Percentiles rank a stretch among this genome's conserved stretches.
These are phyloP conservation scores for Bilobella aurantiaca DNA, from an alignment of 1,140 invertebrate species.

Conservation along the genomic window DNA sequence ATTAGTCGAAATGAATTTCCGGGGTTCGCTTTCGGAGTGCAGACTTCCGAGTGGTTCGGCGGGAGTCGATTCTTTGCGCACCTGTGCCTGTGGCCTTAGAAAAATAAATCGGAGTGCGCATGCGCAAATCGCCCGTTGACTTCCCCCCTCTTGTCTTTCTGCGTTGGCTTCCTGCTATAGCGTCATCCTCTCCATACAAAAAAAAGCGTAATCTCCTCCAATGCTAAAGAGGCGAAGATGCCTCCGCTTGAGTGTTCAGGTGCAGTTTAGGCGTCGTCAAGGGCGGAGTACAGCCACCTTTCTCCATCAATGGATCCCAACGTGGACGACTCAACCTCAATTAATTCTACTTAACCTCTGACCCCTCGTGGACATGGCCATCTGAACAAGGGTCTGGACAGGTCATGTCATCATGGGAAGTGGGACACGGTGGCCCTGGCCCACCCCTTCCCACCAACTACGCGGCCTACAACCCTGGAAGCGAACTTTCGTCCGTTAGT, in stretches of 20 bases:
- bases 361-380: no score
- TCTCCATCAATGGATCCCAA: conserved; percentile 18
- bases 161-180: not conserved
- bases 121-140: no score
- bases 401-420: conserved; percentile 1
- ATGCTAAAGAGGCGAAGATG: not conserved
- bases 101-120: no score
- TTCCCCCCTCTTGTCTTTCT: not conserved
- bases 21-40: no score
- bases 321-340: conserved; percentile 18
- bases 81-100: no score
- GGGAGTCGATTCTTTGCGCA: no score
- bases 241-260: conserved; percentile 12
- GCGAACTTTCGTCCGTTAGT: not conserved
- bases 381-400: not conserved
- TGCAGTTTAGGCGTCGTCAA: conserved; percentile 25
- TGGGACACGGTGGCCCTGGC: not conserved
- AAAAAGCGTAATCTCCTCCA: not conserved
- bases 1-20: no score
- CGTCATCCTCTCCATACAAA: not conserved
- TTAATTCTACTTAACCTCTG: no score
- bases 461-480: not conserved
- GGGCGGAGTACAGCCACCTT: conserved; percentile 22
- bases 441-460: not conserved
- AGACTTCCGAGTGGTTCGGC: no score